phyloP scores from a whole-genome alignment of 2,113 vertebrate species.

The Dermatemys mawii region DNA sequence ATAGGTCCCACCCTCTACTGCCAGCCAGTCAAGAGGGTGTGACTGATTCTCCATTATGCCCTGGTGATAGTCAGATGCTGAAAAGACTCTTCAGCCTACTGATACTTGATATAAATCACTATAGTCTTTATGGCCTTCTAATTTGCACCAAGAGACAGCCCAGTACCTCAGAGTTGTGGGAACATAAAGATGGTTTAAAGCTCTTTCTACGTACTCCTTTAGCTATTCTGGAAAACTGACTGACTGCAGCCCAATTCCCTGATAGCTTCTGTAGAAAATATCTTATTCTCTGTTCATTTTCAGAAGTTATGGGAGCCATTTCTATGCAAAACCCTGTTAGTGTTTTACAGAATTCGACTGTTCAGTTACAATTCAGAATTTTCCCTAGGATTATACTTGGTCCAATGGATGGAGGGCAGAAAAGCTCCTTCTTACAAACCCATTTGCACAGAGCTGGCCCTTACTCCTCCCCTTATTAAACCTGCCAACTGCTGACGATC shows the following conservation, averaged over 20 bases:
- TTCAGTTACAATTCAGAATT: background rate
- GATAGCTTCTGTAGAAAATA: background rate
- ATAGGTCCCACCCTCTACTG: too few relatives aligned
- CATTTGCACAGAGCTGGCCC: background rate
- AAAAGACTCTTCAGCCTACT: too few relatives aligned
- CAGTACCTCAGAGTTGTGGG: too few relatives aligned
- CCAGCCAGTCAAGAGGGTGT: too few relatives aligned
- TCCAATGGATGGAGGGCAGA: background rate
- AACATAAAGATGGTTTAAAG: background rate
- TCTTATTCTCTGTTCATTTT: background rate
- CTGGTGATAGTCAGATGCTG: too few relatives aligned
- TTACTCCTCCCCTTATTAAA: background rate
- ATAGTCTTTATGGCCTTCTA: too few relatives aligned
- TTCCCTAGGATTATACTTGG: background rate
- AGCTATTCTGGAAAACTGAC: background rate
- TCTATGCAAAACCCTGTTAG: background rate
- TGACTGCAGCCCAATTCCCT: background rate
- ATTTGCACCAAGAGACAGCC: too few relatives aligned
- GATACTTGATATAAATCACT: too few relatives aligned
- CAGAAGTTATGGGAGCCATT: background rate
- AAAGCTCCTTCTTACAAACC: background rate
- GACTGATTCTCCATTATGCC: too few relatives aligned
- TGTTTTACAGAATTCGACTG: background rate
- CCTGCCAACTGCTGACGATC: background rate
- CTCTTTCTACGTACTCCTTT: background rate